Conservation (phyloP, 2,888 invertebrate species). For the Torymus texanus region DNA sequence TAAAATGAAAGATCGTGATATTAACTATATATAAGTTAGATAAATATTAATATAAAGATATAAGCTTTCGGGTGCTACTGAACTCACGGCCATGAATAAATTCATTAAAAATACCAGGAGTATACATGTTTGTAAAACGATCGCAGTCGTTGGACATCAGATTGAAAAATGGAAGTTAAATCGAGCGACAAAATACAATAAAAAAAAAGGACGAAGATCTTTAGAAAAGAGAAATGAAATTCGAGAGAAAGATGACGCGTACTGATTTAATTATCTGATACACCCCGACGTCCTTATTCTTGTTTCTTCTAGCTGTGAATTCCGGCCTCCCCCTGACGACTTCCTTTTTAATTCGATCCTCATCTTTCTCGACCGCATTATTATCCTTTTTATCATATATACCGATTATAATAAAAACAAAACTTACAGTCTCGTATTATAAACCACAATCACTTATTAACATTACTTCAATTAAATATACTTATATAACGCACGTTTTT, state of each 20-base stretch:
- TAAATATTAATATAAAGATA: no score
- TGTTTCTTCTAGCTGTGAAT: slow-evolving; percentile 30
- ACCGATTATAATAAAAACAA: background rate
- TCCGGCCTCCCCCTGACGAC: slow-evolving; percentile 1
- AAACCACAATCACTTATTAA: no score
- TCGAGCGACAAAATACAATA: slow-evolving; percentile 33
- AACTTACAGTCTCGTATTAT: no score
- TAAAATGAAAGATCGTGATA: no score
- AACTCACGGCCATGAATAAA: slow-evolving; percentile 1
- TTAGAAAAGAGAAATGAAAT: slow-evolving; percentile 27
- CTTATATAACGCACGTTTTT: no score
- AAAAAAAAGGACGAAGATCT: slow-evolving; percentile 1
- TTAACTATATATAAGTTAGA: no score
- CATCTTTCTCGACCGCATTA: slow-evolving; percentile 18
- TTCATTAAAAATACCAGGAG: background rate
- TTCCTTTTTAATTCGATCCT: slow-evolving; percentile 37
- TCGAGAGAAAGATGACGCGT: slow-evolving; percentile 39
- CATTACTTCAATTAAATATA: no score
- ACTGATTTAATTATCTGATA: slow-evolving; percentile 56
- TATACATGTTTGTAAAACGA: background rate
- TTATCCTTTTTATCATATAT: slow-evolving; percentile 21
- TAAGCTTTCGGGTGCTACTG: no score
- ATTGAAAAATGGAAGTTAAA: slow-evolving; percentile 35
- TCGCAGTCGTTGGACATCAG: slow-evolving; percentile 5
- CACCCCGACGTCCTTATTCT: slow-evolving; percentile 37